Evolutionary conservation across 2,888 invertebrate species (phyloP).

Genomic region (Chaetogeoica ovagalla): DNA sequence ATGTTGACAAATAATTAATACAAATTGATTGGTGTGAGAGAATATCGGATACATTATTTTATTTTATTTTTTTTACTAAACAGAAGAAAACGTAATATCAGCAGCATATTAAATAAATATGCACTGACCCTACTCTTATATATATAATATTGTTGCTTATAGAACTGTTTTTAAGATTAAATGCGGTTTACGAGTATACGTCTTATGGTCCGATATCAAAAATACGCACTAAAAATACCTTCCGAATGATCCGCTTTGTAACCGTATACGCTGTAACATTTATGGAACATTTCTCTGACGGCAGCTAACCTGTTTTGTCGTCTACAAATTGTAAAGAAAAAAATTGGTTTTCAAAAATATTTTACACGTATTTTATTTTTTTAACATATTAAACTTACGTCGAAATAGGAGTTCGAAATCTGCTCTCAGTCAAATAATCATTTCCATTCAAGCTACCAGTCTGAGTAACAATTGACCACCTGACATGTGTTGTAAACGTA

Average conservation of each 20-base stretch:
- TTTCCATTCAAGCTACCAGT: slow-evolving; percentile 43
- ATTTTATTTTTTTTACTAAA: no score
- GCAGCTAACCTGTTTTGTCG: slow-evolving; percentile 63
- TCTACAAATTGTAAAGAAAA: slow-evolving; percentile 57
- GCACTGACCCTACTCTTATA: background rate
- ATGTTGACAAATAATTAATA: background rate
- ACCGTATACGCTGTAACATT: slow-evolving; percentile 60
- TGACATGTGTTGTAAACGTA: background rate
- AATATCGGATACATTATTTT: background rate
- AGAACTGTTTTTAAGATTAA: background rate
- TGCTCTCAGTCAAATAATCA: slow-evolving; percentile 36
- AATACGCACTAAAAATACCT: slow-evolving; percentile 39
- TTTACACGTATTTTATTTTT: background rate
- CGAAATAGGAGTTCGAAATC: slow-evolving; percentile 21
- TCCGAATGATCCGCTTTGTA: slow-evolving; percentile 28
- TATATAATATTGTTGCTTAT: background rate
- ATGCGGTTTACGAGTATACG: background rate
- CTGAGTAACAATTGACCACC: slow-evolving; percentile 50
- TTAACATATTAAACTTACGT: slow-evolving; percentile 21
- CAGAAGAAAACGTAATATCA: background rate
- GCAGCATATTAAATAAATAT: background rate
- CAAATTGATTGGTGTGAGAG: background rate
- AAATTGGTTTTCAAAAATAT: background rate
- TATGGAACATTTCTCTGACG: slow-evolving; percentile 65
- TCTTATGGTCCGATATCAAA: background rate